A percentile compares a stretch with the other conserved stretches of the same genome.
phyloP scores from a whole-genome alignment of 2,797 vertebrate species.

The Acanthurus leucopareius region DNA sequence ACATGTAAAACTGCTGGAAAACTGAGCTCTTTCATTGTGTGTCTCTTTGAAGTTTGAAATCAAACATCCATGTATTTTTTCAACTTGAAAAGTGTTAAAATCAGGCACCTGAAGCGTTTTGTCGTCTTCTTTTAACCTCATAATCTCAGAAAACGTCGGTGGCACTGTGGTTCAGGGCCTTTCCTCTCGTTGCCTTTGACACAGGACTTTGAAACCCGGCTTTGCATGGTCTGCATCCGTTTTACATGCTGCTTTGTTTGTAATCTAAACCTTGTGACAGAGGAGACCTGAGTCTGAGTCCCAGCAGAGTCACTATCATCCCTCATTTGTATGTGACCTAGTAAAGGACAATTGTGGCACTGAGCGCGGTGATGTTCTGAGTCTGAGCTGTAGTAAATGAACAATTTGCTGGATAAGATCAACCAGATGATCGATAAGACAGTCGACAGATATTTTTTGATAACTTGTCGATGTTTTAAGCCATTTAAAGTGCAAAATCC shows the following conservation, averaged over 20 bases:
- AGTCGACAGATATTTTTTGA: too few species aligned
- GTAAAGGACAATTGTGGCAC: too few species aligned
- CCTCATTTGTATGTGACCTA: neutral
- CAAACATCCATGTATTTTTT: neutral
- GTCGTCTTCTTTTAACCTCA: neutral
- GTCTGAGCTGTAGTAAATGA: too few species aligned
- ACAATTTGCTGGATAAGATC: too few species aligned
- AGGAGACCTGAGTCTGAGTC: neutral
- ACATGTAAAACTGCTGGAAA: neutral
- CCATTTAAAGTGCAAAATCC: too few species aligned
- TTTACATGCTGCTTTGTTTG: constrained; percentile 70
- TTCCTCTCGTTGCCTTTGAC: neutral
- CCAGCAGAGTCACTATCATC: neutral
- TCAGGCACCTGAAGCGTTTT: neutral
- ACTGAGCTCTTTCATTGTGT: neutral
- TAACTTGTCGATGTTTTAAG: too few species aligned
- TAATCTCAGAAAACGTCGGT: neutral
- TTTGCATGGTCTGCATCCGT: constrained; percentile 36
- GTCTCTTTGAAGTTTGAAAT: neutral
- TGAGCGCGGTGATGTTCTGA: too few species aligned
- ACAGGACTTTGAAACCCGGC: neutral
- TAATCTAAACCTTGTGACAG: constrained; percentile 23
- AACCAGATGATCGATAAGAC: too few species aligned
- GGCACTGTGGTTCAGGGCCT: neutral
- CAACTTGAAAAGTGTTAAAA: neutral